Conservation (phyloP, 2,888 invertebrate genomes). For the Strigamia maritima region DNA sequence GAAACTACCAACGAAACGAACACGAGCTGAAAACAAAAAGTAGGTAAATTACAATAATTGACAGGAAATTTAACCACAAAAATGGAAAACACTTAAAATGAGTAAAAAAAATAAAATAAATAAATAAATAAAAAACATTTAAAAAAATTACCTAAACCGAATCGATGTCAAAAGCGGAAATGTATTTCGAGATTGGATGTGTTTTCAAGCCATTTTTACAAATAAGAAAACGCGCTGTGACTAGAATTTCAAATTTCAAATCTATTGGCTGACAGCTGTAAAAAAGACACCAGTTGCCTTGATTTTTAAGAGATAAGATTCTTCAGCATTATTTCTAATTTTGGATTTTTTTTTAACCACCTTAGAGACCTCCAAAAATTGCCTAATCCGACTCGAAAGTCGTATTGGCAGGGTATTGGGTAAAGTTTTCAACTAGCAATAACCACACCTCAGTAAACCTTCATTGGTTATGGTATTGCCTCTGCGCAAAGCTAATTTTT, state of each 20-base stretch:
- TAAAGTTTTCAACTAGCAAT: no score
- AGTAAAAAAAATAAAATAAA: not conserved
- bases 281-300: no score
- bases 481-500: no score
- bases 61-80: not conserved
- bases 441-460: no score
- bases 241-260: not conserved
- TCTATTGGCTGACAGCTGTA: not conserved
- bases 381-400: no score
- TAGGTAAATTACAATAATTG: not conserved
- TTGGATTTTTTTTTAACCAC: no score
- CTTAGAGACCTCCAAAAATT: no score
- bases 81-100: not conserved
- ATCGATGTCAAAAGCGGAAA: not conserved
- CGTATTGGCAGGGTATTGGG: no score
- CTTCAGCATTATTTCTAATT: no score
- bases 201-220: conserved; percentile 17
- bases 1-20: conserved; percentile 9
- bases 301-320: no score
- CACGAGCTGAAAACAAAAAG: not conserved
- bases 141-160: not conserved
- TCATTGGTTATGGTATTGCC: no score
- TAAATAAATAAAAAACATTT: not conserved
- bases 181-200: not conserved
- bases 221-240: not conserved